Conservation (phyloP, 1,140 invertebrate species). For the Drosophila parabipectinata region DNA sequence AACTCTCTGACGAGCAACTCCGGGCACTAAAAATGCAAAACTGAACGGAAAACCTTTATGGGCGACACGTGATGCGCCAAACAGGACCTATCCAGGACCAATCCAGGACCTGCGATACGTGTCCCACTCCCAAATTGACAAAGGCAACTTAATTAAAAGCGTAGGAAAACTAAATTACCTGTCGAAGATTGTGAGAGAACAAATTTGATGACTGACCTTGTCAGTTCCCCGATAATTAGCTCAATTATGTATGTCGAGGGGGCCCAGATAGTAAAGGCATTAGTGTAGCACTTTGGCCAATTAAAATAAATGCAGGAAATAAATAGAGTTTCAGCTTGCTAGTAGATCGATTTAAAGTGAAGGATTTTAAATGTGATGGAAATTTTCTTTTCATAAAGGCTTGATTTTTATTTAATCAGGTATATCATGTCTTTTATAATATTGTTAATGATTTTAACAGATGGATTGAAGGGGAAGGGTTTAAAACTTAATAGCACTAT, state of each 20-base stretch:
- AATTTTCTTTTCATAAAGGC: no score
- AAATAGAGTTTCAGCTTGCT: not conserved
- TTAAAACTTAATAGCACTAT: no score
- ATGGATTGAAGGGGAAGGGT: no score
- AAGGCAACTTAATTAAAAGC: constrained; percentile 53
- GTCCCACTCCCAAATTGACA: constrained; percentile 20
- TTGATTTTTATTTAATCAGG: no score
- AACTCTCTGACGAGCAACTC: constrained; percentile 4
- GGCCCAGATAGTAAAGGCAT: constrained; percentile 7
- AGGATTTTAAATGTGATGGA: no score
- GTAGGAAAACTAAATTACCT: constrained; percentile 54
- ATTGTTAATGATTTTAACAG: no score
- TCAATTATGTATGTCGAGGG: constrained; percentile 37
- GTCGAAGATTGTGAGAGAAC: constrained; percentile 48
- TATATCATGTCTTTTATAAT: no score
- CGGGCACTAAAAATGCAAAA: constrained; percentile 46
- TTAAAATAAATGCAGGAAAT: not conserved
- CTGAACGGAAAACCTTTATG: constrained; percentile 46
- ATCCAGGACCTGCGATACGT: constrained; percentile 32
- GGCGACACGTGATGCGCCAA: constrained; percentile 31
- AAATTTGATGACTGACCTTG: constrained; percentile 43
- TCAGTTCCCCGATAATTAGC: constrained; percentile 30
- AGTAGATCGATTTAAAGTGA: not conserved
- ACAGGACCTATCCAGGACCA: constrained; percentile 15
- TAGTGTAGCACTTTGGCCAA: constrained; percentile 21